These are phyloP conservation scores for Pyralis farinalis DNA, from an alignment of 2,888 invertebrate genomes.

Conservation along the genomic window DNA sequence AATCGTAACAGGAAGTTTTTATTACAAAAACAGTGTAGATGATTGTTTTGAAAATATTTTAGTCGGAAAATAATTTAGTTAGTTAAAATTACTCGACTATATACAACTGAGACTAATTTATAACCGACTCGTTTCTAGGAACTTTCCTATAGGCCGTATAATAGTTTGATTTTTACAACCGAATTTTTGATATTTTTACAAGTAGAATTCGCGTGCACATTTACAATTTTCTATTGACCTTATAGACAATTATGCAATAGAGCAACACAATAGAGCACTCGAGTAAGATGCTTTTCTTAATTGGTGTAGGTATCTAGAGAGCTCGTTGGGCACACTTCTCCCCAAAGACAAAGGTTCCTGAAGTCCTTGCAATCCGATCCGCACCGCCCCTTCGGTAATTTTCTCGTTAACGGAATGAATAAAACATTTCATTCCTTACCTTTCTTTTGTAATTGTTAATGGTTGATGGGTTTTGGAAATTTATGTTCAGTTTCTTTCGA, in stretches of 20 bases:
- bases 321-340: slow-evolving; percentile 70
- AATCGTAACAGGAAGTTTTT: too few species aligned
- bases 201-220: too few species aligned
- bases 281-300: slow-evolving; percentile 58
- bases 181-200: too few species aligned
- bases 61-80: too few species aligned
- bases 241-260: slow-evolving; percentile 29
- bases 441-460: slow-evolving; percentile 80
- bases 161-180: too few species aligned
- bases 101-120: too few species aligned
- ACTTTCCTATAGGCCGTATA: too few species aligned
- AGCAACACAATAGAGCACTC: slow-evolving; percentile 35
- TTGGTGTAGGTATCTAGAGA: slow-evolving; percentile 64
- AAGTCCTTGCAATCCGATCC: slow-evolving; percentile 76
- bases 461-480: slow-evolving; percentile 75
- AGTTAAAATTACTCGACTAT: too few species aligned
- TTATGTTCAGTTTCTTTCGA: slow-evolving; percentile 61
- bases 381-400: slow-evolving; percentile 73
- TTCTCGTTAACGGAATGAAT: slow-evolving; percentile 80
- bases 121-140: too few species aligned
- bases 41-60: too few species aligned
- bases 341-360: slow-evolving; percentile 70
- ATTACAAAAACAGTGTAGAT: too few species aligned
- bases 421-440: slow-evolving; percentile 79
- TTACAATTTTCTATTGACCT: slow-evolving; percentile 17